Conservation (phyloP, 2,113 vertebrate species). For the Procavia capensis region DNA sequence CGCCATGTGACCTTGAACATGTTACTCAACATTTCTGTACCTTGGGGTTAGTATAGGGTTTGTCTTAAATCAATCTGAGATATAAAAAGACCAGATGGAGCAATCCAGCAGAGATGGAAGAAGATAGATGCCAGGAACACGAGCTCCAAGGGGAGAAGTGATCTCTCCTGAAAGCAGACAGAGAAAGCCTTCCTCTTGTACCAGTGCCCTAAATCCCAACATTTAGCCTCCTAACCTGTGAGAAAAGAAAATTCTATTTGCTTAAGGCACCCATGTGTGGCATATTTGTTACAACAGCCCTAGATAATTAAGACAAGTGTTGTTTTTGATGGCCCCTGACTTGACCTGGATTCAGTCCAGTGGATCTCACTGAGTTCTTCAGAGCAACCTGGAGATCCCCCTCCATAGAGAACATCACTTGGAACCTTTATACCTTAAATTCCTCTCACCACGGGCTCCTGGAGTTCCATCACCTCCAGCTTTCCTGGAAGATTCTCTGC, state of each 20-base stretch:
- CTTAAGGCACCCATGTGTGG: neutral
- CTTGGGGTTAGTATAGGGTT: neutral
- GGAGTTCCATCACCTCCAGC: neutral
- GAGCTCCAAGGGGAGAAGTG: neutral
- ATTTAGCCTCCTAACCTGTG: neutral
- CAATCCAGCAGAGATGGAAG: neutral
- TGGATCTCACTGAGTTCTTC: neutral
- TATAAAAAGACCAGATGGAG: neutral
- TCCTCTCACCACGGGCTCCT: neutral
- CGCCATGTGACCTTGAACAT: neutral
- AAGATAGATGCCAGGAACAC: neutral
- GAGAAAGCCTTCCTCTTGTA: neutral
- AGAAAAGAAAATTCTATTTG: neutral
- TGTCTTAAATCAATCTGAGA: neutral
- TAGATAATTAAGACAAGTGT: neutral
- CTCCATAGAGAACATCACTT: neutral
- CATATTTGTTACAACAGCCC: neutral
- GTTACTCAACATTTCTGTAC: neutral
- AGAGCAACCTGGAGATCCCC: neutral
- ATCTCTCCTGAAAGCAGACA: neutral
- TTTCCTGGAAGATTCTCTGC: neutral
- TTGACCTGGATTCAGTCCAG: neutral
- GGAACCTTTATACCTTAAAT: neutral
- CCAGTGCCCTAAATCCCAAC: neutral
- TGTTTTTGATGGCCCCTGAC: neutral